Evolutionary conservation across 1,140 invertebrate species (phyloP).

Genomic region (Wiebesia pumilae): DNA sequence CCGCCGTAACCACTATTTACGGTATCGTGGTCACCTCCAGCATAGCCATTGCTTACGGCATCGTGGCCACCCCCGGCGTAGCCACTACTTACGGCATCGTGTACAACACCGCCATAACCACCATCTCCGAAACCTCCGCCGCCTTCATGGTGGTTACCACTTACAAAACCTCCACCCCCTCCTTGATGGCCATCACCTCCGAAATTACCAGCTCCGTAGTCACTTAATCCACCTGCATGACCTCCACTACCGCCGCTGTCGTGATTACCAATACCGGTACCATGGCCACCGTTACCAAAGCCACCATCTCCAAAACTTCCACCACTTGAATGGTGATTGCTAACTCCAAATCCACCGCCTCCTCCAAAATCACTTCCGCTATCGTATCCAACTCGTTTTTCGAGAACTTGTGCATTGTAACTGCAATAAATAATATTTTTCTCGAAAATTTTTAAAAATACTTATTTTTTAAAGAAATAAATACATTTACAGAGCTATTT

Average conservation of each 20-base stretch:
- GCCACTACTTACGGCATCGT: slow-evolving; percentile 17
- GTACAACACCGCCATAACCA: background rate
- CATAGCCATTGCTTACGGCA: background rate
- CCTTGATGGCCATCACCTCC: too few relatives aligned
- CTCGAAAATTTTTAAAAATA: background rate
- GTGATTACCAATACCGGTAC: background rate
- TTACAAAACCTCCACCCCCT: slow-evolving; percentile 22
- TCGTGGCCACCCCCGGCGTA: background rate
- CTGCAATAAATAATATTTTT: slow-evolving; percentile 43
- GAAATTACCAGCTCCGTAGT: slow-evolving; percentile 43
- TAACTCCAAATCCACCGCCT: slow-evolving; percentile 30
- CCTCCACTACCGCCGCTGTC: slow-evolving; percentile 30
- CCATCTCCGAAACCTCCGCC: slow-evolving; percentile 19
- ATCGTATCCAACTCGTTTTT: slow-evolving; percentile 64
- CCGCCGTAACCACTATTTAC: slow-evolving; percentile 25
- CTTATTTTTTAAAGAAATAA: background rate
- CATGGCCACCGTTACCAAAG: background rate
- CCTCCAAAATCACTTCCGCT: slow-evolving; percentile 49
- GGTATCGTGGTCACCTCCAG: background rate
- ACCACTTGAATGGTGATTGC: background rate
- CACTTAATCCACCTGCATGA: background rate
- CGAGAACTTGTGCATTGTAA: slow-evolving; percentile 57
- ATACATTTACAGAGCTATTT: too few relatives aligned
- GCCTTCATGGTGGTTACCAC: background rate
- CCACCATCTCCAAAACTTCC: slow-evolving; percentile 39